Evolutionary conservation across 2,113 vertebrate genomes (phyloP), one percentile per base, ranked within the genome.

Genomic region (Thalassoma bifasciatum): DNA sequence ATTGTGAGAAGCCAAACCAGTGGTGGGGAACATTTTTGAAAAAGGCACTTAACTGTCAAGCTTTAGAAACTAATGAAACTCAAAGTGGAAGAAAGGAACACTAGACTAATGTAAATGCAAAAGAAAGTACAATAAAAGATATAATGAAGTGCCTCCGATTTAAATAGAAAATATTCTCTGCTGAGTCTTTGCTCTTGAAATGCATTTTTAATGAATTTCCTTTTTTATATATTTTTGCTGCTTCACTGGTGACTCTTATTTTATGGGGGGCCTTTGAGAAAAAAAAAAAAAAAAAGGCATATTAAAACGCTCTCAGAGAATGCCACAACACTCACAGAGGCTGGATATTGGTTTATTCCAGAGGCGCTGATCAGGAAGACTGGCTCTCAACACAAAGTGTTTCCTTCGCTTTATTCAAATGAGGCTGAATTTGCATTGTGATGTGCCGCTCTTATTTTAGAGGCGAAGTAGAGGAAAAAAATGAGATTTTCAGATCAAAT

Each of bases 401-500:
- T 97, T 96, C 96, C 96, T 96, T 95, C 94, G 94, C 96, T 98
- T 98, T 98, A 99, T 99, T 98, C 97, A 99, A 99, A 99, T 99
- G 95, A 99, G 96, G 94, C 95, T 96, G 97, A 96, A 99, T 99
- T 99, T 99, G 97, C 98, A 99, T 99, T 97, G 97, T 98, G 97
- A 99, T 98, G 97, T 95, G 96, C 95, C 95, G 95, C 96, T 96
- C 97, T 99, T 97, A 98, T 98, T 99, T 94, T 96, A 97, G 95
- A 95, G 95, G 72, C 87, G 92, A 94, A 97, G 97, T 97, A 97
- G 97, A 93, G 56, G 93, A 95, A 98, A 98, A 30, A 99, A 98
- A 99, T 97, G 96, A 99, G 97, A 99, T 98, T 99, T 98, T 98
- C 96, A 99, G 97, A 99, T 98, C 97, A 98, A 99, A 99, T 99